Evolutionary conservation across 2,113 vertebrate genomes (phyloP), one percentile per base, ranked within the genome.

Genomic region (Murina feae): DNA sequence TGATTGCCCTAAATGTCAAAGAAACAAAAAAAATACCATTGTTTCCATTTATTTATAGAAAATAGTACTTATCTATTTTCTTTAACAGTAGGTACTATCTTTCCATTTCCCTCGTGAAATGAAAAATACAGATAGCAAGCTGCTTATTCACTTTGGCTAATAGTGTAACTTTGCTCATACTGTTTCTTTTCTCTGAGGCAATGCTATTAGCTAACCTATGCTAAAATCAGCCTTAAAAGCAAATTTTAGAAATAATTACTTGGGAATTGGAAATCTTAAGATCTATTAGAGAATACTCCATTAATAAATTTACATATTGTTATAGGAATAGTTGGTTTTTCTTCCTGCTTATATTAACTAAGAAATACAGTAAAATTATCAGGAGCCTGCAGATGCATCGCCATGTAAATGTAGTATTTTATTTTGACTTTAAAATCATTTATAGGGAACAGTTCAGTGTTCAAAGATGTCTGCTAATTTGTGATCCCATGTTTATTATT

Each of bases 31-130:
- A 78, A 30, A 82, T 65, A 5, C 1, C 0, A 71, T 21, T 81
- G 17, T 75, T 89, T 71, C 58, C 30, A 75, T 89, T 94, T 89
- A 58, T 92, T 90, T 94, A 21, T 72, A n/a, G 83, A 94, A 95
- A 93, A 37, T 30, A 63, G 21, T 63, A 66, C 5, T 86, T 86
- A 75, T 1, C 10, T 91, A 44, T 96, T 92, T 94, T 51, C 37
- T 65, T 85, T 75, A 83, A 55, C 32, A 95, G 10, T 83, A 35
- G 28, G 28, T 94, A 58, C 44, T 74, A 23, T 20, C 25, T 86
- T 78, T 30, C 10, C 5, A 69, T 63, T 87, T 84, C 9, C 14
- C 55, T 44, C 14, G 63, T 25, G 44, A 90, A 96, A 80, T 93
- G 32, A 71, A 95, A 96, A 91, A 55, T n/a, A 44, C 16, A 82